Conservation (phyloP, 2,888 invertebrate species). For the Pristionchus mayeri region DNA sequence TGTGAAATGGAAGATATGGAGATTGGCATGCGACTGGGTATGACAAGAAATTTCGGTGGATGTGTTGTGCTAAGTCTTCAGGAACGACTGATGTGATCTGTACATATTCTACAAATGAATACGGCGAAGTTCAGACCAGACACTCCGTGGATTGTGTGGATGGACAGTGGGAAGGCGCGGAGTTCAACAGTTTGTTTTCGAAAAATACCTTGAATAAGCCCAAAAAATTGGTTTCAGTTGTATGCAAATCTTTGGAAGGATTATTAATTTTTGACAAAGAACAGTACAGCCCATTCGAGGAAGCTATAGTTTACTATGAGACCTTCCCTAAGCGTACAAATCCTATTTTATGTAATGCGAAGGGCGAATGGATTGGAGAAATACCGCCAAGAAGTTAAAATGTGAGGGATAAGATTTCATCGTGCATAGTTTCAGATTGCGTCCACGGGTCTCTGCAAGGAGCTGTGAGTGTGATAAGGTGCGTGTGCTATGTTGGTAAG, state of each 20-base stretch:
- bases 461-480: neutral
- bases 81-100: neutral
- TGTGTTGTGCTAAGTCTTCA: too few relatives aligned
- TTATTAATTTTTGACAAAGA: neutral
- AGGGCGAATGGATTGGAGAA: constrained; percentile 26
- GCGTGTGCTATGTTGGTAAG: constrained; percentile 2
- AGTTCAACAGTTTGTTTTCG: constrained; percentile 31
- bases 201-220: too few relatives aligned
- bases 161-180: neutral
- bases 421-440: too few relatives aligned
- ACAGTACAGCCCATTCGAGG: neutral
- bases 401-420: too few relatives aligned
- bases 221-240: too few relatives aligned
- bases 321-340: neutral
- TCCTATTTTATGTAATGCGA: neutral
- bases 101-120: too few relatives aligned
- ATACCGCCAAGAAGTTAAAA: too few relatives aligned
- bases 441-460: too few relatives aligned
- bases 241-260: neutral
- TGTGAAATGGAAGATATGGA: neutral
- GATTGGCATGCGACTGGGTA: neutral
- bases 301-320: neutral
- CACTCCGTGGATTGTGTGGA: neutral
- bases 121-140: neutral
- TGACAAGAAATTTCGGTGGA: too few relatives aligned